A percentile compares a stretch with the other conserved stretches of the same genome.
Conservation (phyloP, 2,888 invertebrate species). For the Leptura quadrifasciata region DNA sequence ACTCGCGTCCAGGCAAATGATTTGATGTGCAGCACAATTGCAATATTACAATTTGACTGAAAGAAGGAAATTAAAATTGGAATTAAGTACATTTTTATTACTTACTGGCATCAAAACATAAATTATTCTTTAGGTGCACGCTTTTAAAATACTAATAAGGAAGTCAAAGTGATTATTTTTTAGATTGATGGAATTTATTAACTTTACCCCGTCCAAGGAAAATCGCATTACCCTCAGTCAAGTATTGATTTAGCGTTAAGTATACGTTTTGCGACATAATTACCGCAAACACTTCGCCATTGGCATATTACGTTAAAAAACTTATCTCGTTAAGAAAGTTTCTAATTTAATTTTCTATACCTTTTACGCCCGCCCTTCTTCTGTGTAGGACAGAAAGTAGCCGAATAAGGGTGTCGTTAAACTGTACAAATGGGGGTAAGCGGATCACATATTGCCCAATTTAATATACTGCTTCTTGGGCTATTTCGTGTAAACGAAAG, state of each 20-base stretch:
- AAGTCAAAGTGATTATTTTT: neutral
- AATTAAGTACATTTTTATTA: no score
- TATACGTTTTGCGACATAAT: constrained; percentile 29
- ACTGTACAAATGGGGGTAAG: constrained; percentile 24
- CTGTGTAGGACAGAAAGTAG: constrained; percentile 21
- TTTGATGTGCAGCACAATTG: no score
- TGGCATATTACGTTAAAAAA: constrained; percentile 28
- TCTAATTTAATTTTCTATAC: constrained; percentile 35
- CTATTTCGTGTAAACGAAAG: constrained; percentile 1
- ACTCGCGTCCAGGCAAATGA: no score
- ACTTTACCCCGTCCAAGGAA: neutral
- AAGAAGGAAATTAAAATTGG: no score
- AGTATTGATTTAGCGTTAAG: constrained; percentile 23
- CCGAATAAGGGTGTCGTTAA: constrained; percentile 24
- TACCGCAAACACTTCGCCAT: constrained; percentile 25
- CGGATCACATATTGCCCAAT: constrained; percentile 19
- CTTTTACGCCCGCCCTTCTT: constrained; percentile 15
- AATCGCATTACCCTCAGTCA: constrained; percentile 5
- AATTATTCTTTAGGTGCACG: no score
- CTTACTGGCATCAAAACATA: no score
- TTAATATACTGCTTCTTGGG: constrained; percentile 9
- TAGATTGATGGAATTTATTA: neutral
- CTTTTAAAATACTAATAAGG: no score
- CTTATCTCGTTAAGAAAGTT: constrained; percentile 44
- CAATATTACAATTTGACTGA: no score